Conservation (phyloP, 2,797 vertebrate genomes). For the Kryptolebias ocellatus region DNA sequence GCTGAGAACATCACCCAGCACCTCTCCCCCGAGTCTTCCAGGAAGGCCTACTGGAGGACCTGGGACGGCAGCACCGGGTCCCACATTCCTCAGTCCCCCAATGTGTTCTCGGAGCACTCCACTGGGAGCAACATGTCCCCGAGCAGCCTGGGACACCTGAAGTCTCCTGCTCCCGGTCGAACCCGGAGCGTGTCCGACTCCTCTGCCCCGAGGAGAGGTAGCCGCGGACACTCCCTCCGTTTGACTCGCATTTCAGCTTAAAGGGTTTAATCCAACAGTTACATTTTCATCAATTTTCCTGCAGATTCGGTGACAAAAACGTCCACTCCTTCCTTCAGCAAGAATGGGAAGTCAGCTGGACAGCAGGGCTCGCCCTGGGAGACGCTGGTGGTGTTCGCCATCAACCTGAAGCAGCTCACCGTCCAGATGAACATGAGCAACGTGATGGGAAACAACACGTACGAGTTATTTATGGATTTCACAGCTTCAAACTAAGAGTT, state of each 20-base stretch:
- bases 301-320: constrained; percentile 92
- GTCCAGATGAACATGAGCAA: constrained; percentile 99
- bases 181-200: constrained; percentile 96
- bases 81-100: constrained; percentile 88
- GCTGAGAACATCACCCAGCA: constrained; percentile 92
- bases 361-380: constrained; percentile 97
- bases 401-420: constrained; percentile 95
- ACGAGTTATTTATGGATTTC: constrained; percentile 9
- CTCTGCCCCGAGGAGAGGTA: constrained; percentile 93
- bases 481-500: no score
- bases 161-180: constrained; percentile 90
- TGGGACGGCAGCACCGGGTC: constrained; percentile 86
- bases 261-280: no score
- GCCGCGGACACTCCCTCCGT: not conserved
- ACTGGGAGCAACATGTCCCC: constrained; percentile 84
- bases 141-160: constrained; percentile 86
- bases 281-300: fast-evolving
- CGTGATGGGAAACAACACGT: constrained; percentile 99
- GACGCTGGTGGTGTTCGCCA: constrained; percentile 97
- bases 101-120: constrained; percentile 88
- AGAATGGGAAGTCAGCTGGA: constrained; percentile 89
- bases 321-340: constrained; percentile 90
- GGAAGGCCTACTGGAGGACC: constrained; percentile 94
- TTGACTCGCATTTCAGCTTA: not conserved
- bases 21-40: constrained; percentile 93